These are phyloP conservation scores for Triplophysa bombifrons DNA, from an alignment of 2,797 vertebrate genomes.

Conservation along the genomic window DNA sequence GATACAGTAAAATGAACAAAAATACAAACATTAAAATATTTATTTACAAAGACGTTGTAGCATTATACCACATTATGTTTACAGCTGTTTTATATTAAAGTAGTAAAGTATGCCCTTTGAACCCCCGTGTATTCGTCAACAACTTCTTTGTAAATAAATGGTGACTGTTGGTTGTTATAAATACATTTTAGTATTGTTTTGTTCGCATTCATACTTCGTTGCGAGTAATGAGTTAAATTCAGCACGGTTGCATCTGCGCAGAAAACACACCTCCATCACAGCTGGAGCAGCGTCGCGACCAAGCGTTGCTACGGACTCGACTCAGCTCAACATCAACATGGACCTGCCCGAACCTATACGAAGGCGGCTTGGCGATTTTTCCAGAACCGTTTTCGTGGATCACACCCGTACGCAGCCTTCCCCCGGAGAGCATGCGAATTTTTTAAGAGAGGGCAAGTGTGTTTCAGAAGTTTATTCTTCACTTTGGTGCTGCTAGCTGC, in stretches of 20 bases:
- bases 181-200: not conserved
- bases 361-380: slow-evolving; percentile 75
- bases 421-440: slow-evolving; percentile 58
- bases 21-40: no score
- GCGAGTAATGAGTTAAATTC: not conserved
- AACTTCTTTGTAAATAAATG: no score
- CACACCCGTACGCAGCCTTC: slow-evolving; percentile 58
- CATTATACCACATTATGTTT: no score
- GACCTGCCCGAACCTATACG: slow-evolving; percentile 73
- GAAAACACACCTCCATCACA: not conserved
- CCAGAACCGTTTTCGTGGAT: slow-evolving; percentile 75
- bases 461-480: not conserved
- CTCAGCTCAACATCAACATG: slow-evolving; percentile 60
- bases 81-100: no score
- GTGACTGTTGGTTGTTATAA: not conserved
- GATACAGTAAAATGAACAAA: no score
- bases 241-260: not conserved
- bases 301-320: slow-evolving; percentile 36
- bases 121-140: no score
- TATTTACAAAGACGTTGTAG: no score
- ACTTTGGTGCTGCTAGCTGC: slow-evolving; percentile 4
- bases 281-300: slow-evolving; percentile 17
- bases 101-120: no score
- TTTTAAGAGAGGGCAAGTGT: slow-evolving; percentile 65
- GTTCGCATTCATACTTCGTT: not conserved